These are phyloP conservation scores for Labroides dimidiatus DNA, from an alignment of 2,797 vertebrate genomes.

Conservation along the genomic window DNA sequence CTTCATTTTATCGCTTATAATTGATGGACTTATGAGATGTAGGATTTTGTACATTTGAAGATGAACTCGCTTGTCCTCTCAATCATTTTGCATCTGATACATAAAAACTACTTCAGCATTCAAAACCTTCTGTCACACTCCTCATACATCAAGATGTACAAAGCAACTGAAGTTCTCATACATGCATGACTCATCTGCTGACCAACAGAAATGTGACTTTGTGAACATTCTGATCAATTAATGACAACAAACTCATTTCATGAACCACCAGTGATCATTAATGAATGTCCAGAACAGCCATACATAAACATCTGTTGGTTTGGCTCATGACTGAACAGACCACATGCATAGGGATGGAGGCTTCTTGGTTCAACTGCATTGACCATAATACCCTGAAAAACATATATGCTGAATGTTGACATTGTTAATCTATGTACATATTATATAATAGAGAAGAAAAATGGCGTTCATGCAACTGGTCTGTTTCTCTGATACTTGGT, in stretches of 20 bases:
- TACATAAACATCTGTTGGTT: conserved; percentile 29
- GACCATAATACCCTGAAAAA: no score
- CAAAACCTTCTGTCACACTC: conserved; percentile 15
- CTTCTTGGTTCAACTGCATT: conserved; percentile 17
- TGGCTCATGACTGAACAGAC: conserved; percentile 6
- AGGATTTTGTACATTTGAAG: not conserved
- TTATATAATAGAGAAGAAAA: not conserved
- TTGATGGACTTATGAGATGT: not conserved
- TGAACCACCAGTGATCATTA: conserved; percentile 19
- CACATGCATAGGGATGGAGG: conserved; percentile 27
- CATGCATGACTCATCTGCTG: conserved; percentile 39
- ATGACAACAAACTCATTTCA: conserved; percentile 16
- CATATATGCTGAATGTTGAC: not conserved
- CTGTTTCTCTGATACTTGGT: conserved; percentile 16
- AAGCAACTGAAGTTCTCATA: conserved; percentile 38
- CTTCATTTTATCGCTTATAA: conserved; percentile 1
- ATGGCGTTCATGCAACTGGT: conserved; percentile 32
- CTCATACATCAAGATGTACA: conserved; percentile 30
- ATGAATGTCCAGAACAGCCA: not conserved
- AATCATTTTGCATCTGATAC: conserved; percentile 47
- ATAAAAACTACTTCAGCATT: conserved; percentile 31
- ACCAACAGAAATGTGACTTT: conserved; percentile 1
- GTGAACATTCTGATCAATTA: conserved; percentile 1
- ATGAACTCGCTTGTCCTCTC: conserved; percentile 21
- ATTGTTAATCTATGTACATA: not conserved